phyloP scores from a whole-genome alignment of 2,888 invertebrate species.

The Luperina nickerlii region DNA sequence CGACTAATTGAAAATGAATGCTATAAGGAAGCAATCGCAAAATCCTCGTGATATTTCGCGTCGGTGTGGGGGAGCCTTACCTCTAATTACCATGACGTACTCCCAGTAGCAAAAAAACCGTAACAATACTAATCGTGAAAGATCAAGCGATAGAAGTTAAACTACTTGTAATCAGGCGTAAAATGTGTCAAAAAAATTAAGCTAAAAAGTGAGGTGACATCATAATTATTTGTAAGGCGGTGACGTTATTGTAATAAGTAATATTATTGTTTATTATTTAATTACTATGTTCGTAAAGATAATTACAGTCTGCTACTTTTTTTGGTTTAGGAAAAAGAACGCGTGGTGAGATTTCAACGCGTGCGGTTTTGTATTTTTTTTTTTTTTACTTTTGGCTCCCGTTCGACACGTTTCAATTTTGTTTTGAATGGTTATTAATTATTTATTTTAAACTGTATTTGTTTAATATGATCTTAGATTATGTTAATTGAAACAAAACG shows the following conservation, averaged over 20 bases:
- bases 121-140: slow-evolving; percentile 60
- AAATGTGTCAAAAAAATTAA: slow-evolving; percentile 56
- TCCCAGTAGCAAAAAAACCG: slow-evolving; percentile 48
- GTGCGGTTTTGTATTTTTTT: neutral
- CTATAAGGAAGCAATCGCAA: neutral
- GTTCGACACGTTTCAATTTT: slow-evolving; percentile 9
- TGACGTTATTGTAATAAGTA: slow-evolving; percentile 40
- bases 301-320: slow-evolving; percentile 29
- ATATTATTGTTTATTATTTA: slow-evolving; percentile 26
- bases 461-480: neutral
- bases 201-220: slow-evolving; percentile 61
- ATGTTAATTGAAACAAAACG: too few relatives aligned
- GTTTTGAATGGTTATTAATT: neutral
- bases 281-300: slow-evolving; percentile 32
- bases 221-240: slow-evolving; percentile 54
- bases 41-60: too few relatives aligned
- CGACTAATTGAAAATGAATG: neutral
- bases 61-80: neutral
- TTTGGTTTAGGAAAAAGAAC: neutral
- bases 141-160: slow-evolving; percentile 42
- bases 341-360: slow-evolving; percentile 2
- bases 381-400: slow-evolving; percentile 9
- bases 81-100: slow-evolving; percentile 55
- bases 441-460: neutral
- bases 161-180: slow-evolving; percentile 54